These are phyloP conservation scores for Clarias laeviceps DNA, from an alignment of 2,797 vertebrate species.

Conservation along the genomic window DNA sequence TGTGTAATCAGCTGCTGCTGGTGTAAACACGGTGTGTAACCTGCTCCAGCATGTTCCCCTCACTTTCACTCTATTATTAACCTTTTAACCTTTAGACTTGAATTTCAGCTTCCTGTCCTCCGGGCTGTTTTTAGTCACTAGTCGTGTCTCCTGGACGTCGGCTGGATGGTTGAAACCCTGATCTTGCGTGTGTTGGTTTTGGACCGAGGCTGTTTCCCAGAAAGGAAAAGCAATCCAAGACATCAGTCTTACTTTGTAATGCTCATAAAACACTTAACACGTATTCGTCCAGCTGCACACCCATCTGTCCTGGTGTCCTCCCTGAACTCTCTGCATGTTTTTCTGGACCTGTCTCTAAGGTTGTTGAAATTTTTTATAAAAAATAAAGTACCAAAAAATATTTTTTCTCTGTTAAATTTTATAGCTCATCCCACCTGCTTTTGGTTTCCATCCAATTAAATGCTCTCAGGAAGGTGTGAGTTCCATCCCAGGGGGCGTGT, in stretches of 20 bases:
- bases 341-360: too few relatives aligned
- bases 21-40: not conserved
- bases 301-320: not conserved
- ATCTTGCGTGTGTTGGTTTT: not conserved
- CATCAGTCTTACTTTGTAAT: conserved; percentile 1
- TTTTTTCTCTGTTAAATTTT: too few relatives aligned
- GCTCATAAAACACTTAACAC: conserved; percentile 11
- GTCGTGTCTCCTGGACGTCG: not conserved
- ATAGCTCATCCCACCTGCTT: too few relatives aligned
- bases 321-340: not conserved
- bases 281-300: not conserved
- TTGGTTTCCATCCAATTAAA: not conserved
- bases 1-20: not conserved
- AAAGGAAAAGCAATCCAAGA: not conserved
- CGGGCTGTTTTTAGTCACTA: conserved; percentile 9
- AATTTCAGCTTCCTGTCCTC: conserved; percentile 13
- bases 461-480: not conserved
- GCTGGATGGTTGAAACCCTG: not conserved
- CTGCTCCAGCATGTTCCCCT: not conserved
- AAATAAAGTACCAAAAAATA: too few relatives aligned
- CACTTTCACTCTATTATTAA: conserved; percentile 37
- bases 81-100: conserved; percentile 31
- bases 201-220: too few relatives aligned
- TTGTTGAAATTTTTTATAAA: too few relatives aligned
- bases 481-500: too few relatives aligned